Conservation (phyloP, 2,888 invertebrate species). For the Drosophila subquinaria region DNA sequence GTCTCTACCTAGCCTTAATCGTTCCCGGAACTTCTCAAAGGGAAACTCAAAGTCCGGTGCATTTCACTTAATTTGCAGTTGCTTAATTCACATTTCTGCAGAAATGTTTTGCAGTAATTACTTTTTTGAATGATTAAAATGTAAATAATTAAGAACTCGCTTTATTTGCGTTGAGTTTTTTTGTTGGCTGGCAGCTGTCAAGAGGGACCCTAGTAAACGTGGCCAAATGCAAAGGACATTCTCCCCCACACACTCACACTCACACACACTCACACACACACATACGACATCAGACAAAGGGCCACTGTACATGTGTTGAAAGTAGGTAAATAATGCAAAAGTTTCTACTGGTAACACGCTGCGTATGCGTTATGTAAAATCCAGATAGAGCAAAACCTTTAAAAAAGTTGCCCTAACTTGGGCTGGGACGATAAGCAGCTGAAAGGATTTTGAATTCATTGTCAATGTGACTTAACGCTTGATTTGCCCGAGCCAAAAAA, state of each 20-base stretch:
- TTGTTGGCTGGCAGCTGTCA: conserved; percentile 15
- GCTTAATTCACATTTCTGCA: conserved; percentile 5
- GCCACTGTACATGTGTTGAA: conserved; percentile 23
- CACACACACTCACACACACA: not conserved
- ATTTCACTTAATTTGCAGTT: conserved; percentile 2
- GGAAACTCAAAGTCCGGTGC: conserved; percentile 13
- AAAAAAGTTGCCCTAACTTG: conserved; percentile 9
- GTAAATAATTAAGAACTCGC: conserved; percentile 66
- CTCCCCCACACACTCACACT: not conserved
- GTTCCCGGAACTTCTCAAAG: not conserved
- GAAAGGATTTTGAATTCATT: conserved; percentile 42
- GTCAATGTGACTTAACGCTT: conserved; percentile 71
- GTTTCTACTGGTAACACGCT: conserved; percentile 34
- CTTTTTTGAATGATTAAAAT: conserved; percentile 61
- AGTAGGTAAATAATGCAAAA: conserved; percentile 58
- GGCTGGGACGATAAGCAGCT: conserved; percentile 34
- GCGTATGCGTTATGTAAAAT: conserved; percentile 44
- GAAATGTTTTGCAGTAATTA: conserved; percentile 52
- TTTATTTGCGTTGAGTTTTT: conserved; percentile 48
- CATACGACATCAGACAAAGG: conserved; percentile 33
- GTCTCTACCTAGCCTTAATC: not conserved
- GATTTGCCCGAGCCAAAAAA: conserved; percentile 60
- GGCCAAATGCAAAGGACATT: conserved; percentile 3
- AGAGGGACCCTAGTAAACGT: conserved; percentile 9
- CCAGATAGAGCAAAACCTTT: conserved; percentile 32